Base-by-base conservation (phyloP, 2,113 vertebrate genomes). In the Cairina moschata region DNA sequence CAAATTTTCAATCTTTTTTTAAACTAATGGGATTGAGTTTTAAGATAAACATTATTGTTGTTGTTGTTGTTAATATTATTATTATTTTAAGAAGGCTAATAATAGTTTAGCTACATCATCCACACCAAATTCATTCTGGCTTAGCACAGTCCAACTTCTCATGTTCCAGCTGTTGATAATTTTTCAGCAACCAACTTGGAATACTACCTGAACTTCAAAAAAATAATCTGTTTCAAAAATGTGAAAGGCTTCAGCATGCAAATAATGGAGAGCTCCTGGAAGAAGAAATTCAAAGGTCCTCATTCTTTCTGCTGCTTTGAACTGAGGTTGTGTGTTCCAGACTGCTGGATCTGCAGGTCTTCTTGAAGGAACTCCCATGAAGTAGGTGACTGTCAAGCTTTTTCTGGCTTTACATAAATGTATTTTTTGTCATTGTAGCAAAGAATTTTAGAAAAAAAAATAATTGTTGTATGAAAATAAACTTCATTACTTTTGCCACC, bases 1-100 rank as follows among this genome's bases (percentile, higher is more conserved):
- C 72, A 93, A 94, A 88, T 97, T 97, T 96, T 93, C 80, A 94
- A 78, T 86, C 86, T 96, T 97, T 96, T 95, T 91, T 97, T 97
- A 96, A 97, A 94, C 66, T 91, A 97, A 95, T 75, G 91, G 40
- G 68, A 95, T 75, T 97, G 91, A 91, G 86, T 88, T 90, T 90
- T 94, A 81, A 60, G 91, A 93, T 74, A 90, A 29, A 46, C 80
- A 93, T 86, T 48, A 11, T 48, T 48, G 9, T 48, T 21, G 46
- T 48, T 21, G 2, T 48, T 21, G 2, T 21, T 48, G 2, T 48
- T 48, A 11, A 3, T 48, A 46, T 48, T 48, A 48, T 48, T 48
- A 48, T 91, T 89, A 96, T 34, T 32, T 92, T 0, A 71, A 97
- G 93, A 95, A 96, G 66, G 59, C 79, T 94, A 90, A 78, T 78